Conservation (phyloP, 2,113 vertebrate genomes). For the Paratilapia polleni region DNA sequence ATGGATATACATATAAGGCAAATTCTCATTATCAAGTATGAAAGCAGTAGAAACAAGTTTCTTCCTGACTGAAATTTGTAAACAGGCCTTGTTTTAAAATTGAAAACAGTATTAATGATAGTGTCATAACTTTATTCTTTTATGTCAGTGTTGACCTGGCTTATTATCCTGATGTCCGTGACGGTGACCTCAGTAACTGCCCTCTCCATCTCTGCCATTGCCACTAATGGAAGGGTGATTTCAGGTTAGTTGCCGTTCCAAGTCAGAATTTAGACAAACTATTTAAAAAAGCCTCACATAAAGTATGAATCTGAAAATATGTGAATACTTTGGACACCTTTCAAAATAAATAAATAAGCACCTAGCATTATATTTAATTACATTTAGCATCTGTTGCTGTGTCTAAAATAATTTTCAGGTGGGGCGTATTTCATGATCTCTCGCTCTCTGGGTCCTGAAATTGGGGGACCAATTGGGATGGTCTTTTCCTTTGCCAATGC, state of each 20-base stretch:
- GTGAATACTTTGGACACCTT: background rate
- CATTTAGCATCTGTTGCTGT: background rate
- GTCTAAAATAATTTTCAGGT: conserved; percentile 43
- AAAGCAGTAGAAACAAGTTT: background rate
- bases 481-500: conserved; percentile 80
- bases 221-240: conserved; percentile 81
- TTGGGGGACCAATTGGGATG: conserved; percentile 76
- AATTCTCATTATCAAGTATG: background rate
- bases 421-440: conserved; percentile 82
- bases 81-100: too few species aligned
- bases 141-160: conserved; percentile 77
- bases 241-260: conserved; percentile 65
- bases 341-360: background rate
- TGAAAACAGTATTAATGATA: too few species aligned
- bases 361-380: background rate
- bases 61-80: background rate
- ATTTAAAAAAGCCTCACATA: background rate
- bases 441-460: conserved; percentile 73
- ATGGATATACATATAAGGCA: background rate
- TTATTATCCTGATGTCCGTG: conserved; percentile 80
- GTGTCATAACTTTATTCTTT: background rate
- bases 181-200: conserved; percentile 77
- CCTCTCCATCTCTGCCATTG: conserved; percentile 81
- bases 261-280: background rate
- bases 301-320: background rate